These are phyloP conservation scores for Mythimna impura DNA, from an alignment of 2,888 invertebrate species.

Conservation along the genomic window DNA sequence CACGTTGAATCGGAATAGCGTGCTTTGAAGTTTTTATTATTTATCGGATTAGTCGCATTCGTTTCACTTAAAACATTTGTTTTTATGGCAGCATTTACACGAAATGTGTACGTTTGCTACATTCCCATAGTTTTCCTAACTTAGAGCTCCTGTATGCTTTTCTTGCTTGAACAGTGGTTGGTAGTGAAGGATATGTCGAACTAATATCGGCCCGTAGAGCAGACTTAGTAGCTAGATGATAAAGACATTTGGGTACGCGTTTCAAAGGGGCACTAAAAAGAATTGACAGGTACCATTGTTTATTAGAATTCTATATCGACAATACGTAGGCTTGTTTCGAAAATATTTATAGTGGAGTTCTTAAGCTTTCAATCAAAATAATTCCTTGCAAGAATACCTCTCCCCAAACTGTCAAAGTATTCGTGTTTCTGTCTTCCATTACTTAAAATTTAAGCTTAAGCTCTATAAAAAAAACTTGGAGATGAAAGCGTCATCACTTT, in stretches of 20 bases:
- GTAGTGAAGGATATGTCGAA: constrained; percentile 27
- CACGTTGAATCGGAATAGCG: constrained; percentile 40
- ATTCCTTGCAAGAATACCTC: constrained; percentile 5
- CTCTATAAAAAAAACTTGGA: constrained; percentile 17
- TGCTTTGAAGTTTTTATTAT: constrained; percentile 49
- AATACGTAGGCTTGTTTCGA: background rate
- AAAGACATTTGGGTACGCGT: constrained; percentile 25
- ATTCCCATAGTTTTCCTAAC: constrained; percentile 35
- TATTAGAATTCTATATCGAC: background rate
- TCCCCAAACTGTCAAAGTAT: background rate
- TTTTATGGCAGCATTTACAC: constrained; percentile 40
- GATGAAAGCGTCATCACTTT: constrained; percentile 22
- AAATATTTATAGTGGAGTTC: background rate
- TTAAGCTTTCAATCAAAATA: background rate
- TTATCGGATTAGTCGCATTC: constrained; percentile 53
- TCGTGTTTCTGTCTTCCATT: background rate
- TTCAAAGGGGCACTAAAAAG: constrained; percentile 8
- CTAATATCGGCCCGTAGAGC: constrained; percentile 23
- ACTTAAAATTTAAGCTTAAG: constrained; percentile 14
- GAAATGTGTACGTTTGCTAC: background rate
- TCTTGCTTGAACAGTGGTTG: constrained; percentile 22
- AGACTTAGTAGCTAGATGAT: constrained; percentile 5
- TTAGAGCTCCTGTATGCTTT: constrained; percentile 15
- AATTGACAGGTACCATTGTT: background rate
- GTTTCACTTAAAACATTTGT: constrained; percentile 41